These are phyloP conservation scores for Meiosimyza platycephala DNA, from an alignment of 2,888 invertebrate species.

Conservation along the genomic window DNA sequence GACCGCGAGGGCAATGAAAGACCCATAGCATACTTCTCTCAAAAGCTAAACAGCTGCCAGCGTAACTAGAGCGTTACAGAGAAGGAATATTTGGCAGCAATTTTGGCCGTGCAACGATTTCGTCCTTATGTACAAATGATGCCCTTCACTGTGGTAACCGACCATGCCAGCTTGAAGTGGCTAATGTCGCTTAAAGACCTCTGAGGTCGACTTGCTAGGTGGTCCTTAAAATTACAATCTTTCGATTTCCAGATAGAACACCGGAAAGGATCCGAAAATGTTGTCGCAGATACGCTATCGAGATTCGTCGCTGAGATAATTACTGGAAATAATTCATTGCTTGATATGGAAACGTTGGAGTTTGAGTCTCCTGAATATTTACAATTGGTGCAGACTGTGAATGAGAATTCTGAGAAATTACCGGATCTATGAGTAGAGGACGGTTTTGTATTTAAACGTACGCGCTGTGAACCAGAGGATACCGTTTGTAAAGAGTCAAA, in stretches of 20 bases:
- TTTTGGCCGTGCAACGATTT: not conserved
- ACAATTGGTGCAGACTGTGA: constrained; percentile 3
- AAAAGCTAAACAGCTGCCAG: too few relatives aligned
- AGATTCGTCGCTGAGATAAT: not conserved
- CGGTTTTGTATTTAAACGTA: constrained; percentile 27
- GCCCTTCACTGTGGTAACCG: not conserved
- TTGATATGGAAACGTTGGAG: not conserved
- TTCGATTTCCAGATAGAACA: too few relatives aligned
- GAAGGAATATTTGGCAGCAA: not conserved
- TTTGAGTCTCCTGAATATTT: constrained; percentile 8
- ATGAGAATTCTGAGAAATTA: constrained; percentile 15
- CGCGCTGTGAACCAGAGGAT: not conserved
- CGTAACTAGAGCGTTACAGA: not conserved
- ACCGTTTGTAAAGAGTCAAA: constrained; percentile 31
- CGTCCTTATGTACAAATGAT: not conserved
- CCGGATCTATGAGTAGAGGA: constrained; percentile 18
- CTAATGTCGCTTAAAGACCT: not conserved
- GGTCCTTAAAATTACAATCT: not conserved
- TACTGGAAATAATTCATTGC: too few relatives aligned
- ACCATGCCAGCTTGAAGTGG: not conserved
- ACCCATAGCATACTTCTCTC: too few relatives aligned
- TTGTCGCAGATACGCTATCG: not conserved
- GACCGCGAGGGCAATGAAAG: too few relatives aligned
- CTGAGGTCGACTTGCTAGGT: not conserved
- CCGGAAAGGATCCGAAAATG: not conserved